These are phyloP conservation scores for Pogoniulus pusillus DNA, from an alignment of 2,797 vertebrate genomes.

Conservation along the genomic window DNA sequence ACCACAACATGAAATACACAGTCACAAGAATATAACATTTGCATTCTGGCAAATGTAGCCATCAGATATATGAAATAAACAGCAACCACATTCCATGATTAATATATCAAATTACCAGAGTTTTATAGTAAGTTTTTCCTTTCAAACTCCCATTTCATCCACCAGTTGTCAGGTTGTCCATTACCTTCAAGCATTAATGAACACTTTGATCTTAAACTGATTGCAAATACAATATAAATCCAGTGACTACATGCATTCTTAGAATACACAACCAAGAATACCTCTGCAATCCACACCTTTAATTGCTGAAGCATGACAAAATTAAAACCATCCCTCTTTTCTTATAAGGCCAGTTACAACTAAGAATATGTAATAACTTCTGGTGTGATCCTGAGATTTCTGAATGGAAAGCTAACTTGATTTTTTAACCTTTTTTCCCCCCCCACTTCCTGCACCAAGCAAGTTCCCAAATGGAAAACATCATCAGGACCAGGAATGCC, in stretches of 20 bases:
- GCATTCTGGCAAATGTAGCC: background rate
- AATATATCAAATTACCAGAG: background rate
- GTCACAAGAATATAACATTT: background rate
- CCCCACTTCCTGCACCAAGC: background rate
- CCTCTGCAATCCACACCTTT: background rate
- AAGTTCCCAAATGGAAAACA: background rate
- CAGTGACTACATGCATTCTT: background rate
- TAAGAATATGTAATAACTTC: background rate
- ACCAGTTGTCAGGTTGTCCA: background rate
- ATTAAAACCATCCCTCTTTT: background rate
- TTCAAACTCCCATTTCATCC: background rate
- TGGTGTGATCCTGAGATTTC: background rate
- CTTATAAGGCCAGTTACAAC: background rate
- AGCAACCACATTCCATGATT: background rate
- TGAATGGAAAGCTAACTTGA: fast-evolving
- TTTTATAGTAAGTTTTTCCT: background rate
- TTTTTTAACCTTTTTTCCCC: background rate
- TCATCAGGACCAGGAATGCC: background rate
- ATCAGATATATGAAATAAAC: background rate
- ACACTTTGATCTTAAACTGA: background rate
- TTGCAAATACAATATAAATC: background rate
- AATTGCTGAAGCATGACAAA: background rate
- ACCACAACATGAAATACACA: background rate
- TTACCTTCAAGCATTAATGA: background rate
- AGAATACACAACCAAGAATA: background rate